phyloP scores from a whole-genome alignment of 2,888 invertebrate genomes.

The Tiphia femorata region DNA sequence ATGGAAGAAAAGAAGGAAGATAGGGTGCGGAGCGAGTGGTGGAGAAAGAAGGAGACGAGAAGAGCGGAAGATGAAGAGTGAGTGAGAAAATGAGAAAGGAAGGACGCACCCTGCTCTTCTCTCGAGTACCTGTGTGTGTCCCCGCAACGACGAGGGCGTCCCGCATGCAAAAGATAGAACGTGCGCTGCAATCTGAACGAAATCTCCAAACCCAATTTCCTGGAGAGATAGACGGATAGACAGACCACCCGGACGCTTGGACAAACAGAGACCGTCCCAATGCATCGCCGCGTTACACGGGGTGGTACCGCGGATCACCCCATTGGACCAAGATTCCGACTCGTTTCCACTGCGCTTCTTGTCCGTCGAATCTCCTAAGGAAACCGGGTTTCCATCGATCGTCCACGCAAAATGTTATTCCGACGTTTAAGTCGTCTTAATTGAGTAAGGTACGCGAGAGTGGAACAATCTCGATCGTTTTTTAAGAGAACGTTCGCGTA shows the following conservation, averaged over 20 bases:
- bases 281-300: no score
- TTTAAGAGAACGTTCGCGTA: no score
- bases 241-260: conserved; percentile 1
- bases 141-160: conserved; percentile 17
- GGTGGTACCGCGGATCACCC: no score
- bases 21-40: not conserved
- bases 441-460: no score
- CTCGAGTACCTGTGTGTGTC: conserved; percentile 16
- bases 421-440: no score
- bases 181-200: conserved; percentile 53
- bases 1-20: not conserved
- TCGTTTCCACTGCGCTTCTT: no score
- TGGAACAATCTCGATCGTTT: no score
- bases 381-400: no score
- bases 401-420: no score
- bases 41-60: conserved; percentile 9
- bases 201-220: conserved; percentile 63
- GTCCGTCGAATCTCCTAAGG: no score
- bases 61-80: conserved; percentile 4
- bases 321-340: no score
- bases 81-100: not conserved
- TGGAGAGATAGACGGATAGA: conserved; percentile 43
- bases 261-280: not conserved
- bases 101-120: not conserved
- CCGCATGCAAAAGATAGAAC: conserved; percentile 54